Base-by-base conservation (phyloP, 2,888 invertebrate species). In the Agrotis exclamationis region DNA sequence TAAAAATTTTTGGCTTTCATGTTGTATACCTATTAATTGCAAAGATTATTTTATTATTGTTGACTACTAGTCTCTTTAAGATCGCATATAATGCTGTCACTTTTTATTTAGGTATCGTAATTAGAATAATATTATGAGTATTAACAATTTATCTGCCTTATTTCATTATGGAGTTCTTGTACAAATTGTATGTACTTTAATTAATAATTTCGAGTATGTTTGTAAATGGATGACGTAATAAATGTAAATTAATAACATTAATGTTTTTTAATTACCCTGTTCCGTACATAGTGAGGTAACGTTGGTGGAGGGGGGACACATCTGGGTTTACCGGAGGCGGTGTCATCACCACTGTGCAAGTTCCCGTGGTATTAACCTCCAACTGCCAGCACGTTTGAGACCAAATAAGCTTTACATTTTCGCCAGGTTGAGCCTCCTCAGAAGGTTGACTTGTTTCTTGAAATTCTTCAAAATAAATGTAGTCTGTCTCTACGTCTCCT, bases 141-240 rank as follows among this genome's bases (percentile, higher is more conserved):
- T 94, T 95, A 94, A 95, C 93, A 92, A 72, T 88, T 39, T 87
- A 84, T 84, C 88, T 89, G 90, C 90, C 89, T 92, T 91, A 87
- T 86, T 85, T 85, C 86, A 84, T 81, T 60, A 64, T 74, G 70
- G 70, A 78, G 66, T 87, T 90, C 89, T 90, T 95, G 95, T 95
- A 95, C 94, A 95, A 94, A 94, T 88, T 93, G 91, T 95, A 95
- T 94, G 94, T 95, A 94, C 91, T 74, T 87, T 88, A 86, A 90
- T 89, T 88, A 90, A 91, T 90, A 80, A 79, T 82, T 70, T 88
- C 70, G 90, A 92, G 91, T 91, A 92, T 92, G 92, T 93, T 93
- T 95, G 93, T 95, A 95, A 95, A 95, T 95, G 89, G 90, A 95
- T 93, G 92, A 93, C 90, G 83, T 88, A 95, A 94, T 95, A 95